These are phyloP conservation scores for Silurus glanis DNA, from an alignment of 2,113 vertebrate genomes.

Conservation along the genomic window DNA sequence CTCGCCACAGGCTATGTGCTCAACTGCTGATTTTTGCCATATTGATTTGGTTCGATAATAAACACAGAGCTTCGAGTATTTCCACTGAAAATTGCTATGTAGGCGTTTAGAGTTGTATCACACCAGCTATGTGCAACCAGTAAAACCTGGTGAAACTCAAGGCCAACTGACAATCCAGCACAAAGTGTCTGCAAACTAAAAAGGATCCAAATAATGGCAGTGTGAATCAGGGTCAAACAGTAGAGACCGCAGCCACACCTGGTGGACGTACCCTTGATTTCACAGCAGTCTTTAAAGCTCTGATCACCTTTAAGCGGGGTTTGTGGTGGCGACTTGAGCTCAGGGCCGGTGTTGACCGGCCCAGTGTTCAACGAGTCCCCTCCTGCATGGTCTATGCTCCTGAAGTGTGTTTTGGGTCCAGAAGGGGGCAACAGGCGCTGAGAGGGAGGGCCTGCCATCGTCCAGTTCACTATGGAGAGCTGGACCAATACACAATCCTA, in stretches of 20 bases:
- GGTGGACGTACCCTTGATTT: constrained; percentile 68
- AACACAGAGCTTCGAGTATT: background rate
- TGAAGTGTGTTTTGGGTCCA: constrained; percentile 75
- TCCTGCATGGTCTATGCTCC: constrained; percentile 68
- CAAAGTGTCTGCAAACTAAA: background rate
- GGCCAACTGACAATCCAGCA: background rate
- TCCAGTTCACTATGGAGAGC: constrained; percentile 56
- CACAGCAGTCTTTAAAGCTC: constrained; percentile 65
- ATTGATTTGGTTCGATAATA: background rate
- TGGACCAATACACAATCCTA: constrained; percentile 30
- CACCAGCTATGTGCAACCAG: background rate
- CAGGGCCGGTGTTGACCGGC: constrained; percentile 68
- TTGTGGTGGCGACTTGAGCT: constrained; percentile 75
- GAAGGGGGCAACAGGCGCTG: constrained; percentile 73
- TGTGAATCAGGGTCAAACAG: background rate
- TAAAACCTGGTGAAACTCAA: background rate
- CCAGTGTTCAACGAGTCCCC: constrained; percentile 67
- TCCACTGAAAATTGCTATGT: background rate
- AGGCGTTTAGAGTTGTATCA: background rate
- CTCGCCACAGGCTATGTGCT: background rate
- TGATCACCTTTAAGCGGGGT: constrained; percentile 75
- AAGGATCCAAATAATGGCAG: background rate
- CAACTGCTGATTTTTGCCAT: no score
- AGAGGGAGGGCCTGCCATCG: constrained; percentile 76
- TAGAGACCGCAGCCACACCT: constrained; percentile 8